Percentiles rank a stretch among this genome's conserved stretches.
Evolutionary conservation across 2,888 invertebrate genomes (phyloP).

Genomic region (Alcis repandata): DNA sequence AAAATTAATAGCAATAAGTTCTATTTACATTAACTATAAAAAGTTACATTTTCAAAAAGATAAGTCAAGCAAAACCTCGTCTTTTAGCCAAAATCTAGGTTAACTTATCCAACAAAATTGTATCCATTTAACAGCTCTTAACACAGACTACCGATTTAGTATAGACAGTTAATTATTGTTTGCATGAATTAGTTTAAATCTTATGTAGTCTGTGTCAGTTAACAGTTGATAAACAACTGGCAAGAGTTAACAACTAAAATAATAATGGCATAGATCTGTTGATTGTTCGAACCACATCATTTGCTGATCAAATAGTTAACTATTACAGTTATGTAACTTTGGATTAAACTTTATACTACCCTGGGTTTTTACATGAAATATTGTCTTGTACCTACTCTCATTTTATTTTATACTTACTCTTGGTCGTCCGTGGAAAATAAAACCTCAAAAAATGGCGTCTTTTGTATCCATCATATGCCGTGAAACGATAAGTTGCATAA

Average conservation of each 20-base stretch:
- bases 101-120: constrained; percentile 15
- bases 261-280: constrained; percentile 58
- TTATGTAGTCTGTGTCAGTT: constrained; percentile 16
- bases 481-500: too few relatives aligned
- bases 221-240: constrained; percentile 61
- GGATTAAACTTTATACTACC: too few relatives aligned
- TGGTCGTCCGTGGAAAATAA: too few relatives aligned
- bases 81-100: constrained; percentile 22
- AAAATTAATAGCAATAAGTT: constrained; percentile 33
- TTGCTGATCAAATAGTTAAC: not conserved
- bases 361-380: too few relatives aligned
- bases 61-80: constrained; percentile 29
- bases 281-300: constrained; percentile 27
- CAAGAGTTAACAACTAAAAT: constrained; percentile 58
- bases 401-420: too few relatives aligned
- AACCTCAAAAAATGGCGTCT: too few relatives aligned
- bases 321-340: not conserved
- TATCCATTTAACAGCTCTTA: not conserved
- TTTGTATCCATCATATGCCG: too few relatives aligned
- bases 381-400: too few relatives aligned
- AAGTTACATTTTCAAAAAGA: constrained; percentile 30
- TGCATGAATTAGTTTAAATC: not conserved
- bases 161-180: not conserved
- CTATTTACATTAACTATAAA: constrained; percentile 35
- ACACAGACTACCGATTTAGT: constrained; percentile 9